Conservation (phyloP, 2,797 vertebrate species). For the Sarcoramphus papa region DNA sequence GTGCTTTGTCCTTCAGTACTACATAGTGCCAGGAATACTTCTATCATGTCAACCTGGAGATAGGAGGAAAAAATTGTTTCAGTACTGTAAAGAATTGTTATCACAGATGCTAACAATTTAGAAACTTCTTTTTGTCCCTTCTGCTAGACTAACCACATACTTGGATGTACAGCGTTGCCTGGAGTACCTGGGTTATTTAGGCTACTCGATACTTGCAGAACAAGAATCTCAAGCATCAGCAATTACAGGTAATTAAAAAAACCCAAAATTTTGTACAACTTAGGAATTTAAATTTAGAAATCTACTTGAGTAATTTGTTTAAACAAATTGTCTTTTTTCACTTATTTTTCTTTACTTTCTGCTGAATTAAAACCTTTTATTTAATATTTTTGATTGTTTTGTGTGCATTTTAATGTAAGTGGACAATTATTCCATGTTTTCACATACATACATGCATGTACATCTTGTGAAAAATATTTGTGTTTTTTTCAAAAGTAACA, state of each 20-base stretch:
- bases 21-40: not conserved
- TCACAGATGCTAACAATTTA: not conserved
- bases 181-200: conserved; percentile 94
- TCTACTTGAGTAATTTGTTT: not conserved
- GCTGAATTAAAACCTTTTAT: not conserved
- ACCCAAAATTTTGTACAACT: not conserved
- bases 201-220: conserved; percentile 95
- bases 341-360: not conserved
- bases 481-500: conserved; percentile 80
- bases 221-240: conserved; percentile 96
- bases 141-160: conserved; percentile 89
- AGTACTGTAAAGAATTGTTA: not conserved
- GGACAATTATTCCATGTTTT: not conserved
- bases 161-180: conserved; percentile 94
- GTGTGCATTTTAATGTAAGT: not conserved
- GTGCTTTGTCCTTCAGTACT: not conserved
- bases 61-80: not conserved
- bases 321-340: not conserved
- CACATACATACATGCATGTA: not conserved
- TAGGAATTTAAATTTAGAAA: not conserved
- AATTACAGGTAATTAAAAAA: conserved; percentile 82
- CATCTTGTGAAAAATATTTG: not conserved
- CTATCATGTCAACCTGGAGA: accelerated
- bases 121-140: not conserved
- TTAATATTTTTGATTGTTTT: not conserved